Evolutionary conservation across 2,113 vertebrate species (phyloP), one percentile per base, ranked within the genome.

Genomic region (Ptychochromis oligacanthus): DNA sequence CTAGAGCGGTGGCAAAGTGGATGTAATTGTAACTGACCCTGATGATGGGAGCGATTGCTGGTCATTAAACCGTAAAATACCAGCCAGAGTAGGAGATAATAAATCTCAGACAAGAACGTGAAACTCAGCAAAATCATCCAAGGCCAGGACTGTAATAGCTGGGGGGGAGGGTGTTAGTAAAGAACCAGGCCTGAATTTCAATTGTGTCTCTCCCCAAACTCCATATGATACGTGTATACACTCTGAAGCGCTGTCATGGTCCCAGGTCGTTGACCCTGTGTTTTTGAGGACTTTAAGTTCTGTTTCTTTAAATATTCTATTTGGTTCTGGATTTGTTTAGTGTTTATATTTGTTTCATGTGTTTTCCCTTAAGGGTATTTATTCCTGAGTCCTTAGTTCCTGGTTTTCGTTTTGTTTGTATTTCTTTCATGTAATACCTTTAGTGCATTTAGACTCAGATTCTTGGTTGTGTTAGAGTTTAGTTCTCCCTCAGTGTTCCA

Each of bases 31-130:
- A 75, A 79, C 74, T 83, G 92, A 93, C 88, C 86, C 87, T 77
- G 88, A 88, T 91, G 91, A 93, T 85, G 82, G 80, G 58, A 85
- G 74, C 22, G 84, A 92, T 88, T 82, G 88, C 87, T 88, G 83
- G 78, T 87, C 92, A 87, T 92, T 91, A 90, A 92, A 91, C 81
- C 80, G 65, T 93, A 89, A 93, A 93, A 93, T 77, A 83, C 62
- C 85, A 82, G 70, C 77, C 77, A 22, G 86, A 55, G 77, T 40
- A 34, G 78, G 81, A 92, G 88, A 87, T 86, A 84, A 89, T 93
- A 92, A 92, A 93, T 92, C 82, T 82, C 75, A 82, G 49, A 72
- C 54, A 55, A 77, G 83, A 92, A 83, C 59, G 36, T 79, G 87
- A 81, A 89, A 88, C 75, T 91, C 91, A 80, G 88, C 80, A 76